Base-by-base conservation (phyloP, 1,140 invertebrate genomes). In the Drosophila sp. region DNA sequence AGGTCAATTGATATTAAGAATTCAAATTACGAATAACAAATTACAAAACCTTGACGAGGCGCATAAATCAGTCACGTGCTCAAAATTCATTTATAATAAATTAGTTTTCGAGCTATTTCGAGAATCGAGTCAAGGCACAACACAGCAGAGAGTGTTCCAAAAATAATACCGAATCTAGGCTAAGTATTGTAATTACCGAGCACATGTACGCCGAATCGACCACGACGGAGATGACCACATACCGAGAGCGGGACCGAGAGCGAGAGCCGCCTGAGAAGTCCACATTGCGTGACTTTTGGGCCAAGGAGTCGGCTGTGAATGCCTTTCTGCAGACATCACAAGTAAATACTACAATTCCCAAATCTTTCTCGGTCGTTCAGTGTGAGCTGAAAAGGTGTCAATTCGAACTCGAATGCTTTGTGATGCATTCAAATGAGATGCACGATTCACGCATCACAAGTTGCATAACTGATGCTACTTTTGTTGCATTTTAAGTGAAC, bases 71-170 rank as follows among this genome's bases (percentile, higher is more conserved):
- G 83, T 82, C 83, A 89, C 83, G 83, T 89, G 83, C 70, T 89
- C 80, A 75, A 80, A 89, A 78, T 89, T 89, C 72, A 83, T 89
- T 89, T 83, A 83, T n/a, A n/a, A n/a, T n/a, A n/a, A n/a, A n/a
- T 82, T 82, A 81, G 34, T 13, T 38, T 36, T 32, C 3, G 9
- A 66, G 64, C 48, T 45, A 40, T 59, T 69, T 14, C 14, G 18
- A 34, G 38, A 74, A 53, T 51, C 40, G 18, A 80, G 76, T 74
- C 82, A 87, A 87, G 78, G 78, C 78, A 45, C 56, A 59, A 50
- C 46, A 14, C 27, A 21, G n/a, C 21, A 21, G 21, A 61, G 14
- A 38, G 67, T 57, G 36, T 76, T 45, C 72, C 67, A 63, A 57
- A 64, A 80, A 80, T 73, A 77, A 36, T 13, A 51, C 7, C 41